These are phyloP conservation scores for Macroramphosus scolopax DNA, from an alignment of 2,797 vertebrate genomes.

Conservation along the genomic window DNA sequence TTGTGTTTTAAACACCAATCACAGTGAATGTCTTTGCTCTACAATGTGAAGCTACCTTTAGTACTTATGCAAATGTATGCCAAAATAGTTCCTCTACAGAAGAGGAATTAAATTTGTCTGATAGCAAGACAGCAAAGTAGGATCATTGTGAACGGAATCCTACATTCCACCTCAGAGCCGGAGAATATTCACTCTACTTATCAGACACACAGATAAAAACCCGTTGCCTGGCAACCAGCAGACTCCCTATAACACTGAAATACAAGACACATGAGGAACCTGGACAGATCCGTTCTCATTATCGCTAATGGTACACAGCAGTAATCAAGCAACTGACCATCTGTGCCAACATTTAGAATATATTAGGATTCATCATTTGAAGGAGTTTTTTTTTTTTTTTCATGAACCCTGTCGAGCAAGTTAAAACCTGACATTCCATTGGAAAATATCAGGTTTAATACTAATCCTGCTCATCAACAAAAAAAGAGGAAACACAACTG, in stretches of 20 bases:
- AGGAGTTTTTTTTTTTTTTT: no score
- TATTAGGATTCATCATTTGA: no score
- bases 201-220: constrained; percentile 28
- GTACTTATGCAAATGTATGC: neutral
- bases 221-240: constrained; percentile 63
- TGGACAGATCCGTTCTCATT: constrained; percentile 2
- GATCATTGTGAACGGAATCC: neutral
- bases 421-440: no score
- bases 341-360: constrained; percentile 1
- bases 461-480: neutral
- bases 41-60: no score
- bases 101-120: constrained; percentile 4
- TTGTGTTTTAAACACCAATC: no score
- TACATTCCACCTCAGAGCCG: constrained; percentile 6
- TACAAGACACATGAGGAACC: constrained; percentile 22
- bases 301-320: neutral
- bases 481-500: constrained; percentile 7
- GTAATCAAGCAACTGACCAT: neutral
- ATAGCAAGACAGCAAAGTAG: neutral
- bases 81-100: constrained; percentile 12
- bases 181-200: constrained; percentile 22
- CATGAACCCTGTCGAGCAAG: no score
- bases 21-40: no score
- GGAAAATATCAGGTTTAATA: no score
- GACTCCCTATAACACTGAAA: constrained; percentile 23